Evolutionary conservation across 2,888 invertebrate genomes (phyloP), one percentile per base, ranked within the genome.

Genomic region (Dicroscelio sp.): DNA sequence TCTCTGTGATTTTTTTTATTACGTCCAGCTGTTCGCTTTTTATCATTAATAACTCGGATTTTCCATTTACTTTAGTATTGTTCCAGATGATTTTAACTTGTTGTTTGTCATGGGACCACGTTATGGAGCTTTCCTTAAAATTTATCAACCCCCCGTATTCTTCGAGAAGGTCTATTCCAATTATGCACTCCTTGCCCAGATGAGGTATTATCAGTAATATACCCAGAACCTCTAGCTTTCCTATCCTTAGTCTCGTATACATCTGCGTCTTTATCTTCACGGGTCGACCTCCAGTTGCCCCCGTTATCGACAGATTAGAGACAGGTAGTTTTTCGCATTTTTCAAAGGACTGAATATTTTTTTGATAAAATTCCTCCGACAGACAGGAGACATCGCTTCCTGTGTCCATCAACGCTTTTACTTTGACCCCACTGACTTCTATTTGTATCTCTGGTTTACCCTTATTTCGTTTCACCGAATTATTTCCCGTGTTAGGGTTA

Each of bases 301-400:
- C 67, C 3, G 35, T 12, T n/a, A 67, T 38, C 10, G 67, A n/a
- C 23, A 67, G 12, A 23, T 67, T 52, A 12, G n/a, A 20, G 4
- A 76, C 58, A 3, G 76, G 76, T 23, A 76, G 31, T 1, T 25
- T 33, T n/a, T 55, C 33, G 35, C 76, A 76, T 12, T 48, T 43
- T 6, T 2, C 17, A n/a, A 71, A 48, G 20, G 55, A 5, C 27
- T n/a, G 5, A 8, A 12, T 8, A 33, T 60, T 35, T 2, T 23
- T 2, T 30, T 65, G 12, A 38, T n/a, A 63, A 20, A 63, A 65
- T 14, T n/a, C 30, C 14, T 63, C 31, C 1, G 65, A 65, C 0
- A 80, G 48, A 25, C 79, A 80, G 1, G 79, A 31, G 2, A 80
- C 52, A 33, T 65, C 65, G 33, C 79, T 80, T 4, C 79, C 79